A percentile compares a stretch with the other conserved stretches of the same genome.
Evolutionary conservation across 2,888 invertebrate genomes (phyloP).

Genomic region (Aphelenchoides bicaudatus): DNA sequence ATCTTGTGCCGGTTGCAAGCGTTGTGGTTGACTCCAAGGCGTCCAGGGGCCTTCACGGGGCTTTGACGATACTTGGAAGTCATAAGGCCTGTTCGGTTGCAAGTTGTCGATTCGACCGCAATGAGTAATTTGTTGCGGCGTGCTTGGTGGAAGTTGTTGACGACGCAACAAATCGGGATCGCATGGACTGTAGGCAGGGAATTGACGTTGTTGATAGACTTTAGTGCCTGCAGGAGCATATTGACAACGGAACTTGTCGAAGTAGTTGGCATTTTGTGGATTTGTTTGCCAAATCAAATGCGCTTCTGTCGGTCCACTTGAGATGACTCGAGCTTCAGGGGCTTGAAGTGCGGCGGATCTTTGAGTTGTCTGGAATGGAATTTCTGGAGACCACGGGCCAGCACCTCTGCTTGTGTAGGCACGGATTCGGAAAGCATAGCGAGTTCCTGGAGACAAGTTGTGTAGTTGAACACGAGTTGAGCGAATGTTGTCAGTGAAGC

Average conservation of each 20-base stretch:
- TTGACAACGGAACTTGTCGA: constrained; percentile 57
- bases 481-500: constrained; percentile 49
- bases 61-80: constrained; percentile 52
- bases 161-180: constrained; percentile 49
- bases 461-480: constrained; percentile 50
- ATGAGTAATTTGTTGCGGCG: constrained; percentile 49
- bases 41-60: constrained; percentile 40
- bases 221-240: constrained; percentile 49
- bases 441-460: constrained; percentile 55
- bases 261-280: constrained; percentile 43
- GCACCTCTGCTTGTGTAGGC: constrained; percentile 58
- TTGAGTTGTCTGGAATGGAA: constrained; percentile 46
- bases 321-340: constrained; percentile 43
- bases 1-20: constrained; percentile 22
- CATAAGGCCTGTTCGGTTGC: constrained; percentile 54
- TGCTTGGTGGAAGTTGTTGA: constrained; percentile 54
- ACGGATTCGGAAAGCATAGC: constrained; percentile 54
- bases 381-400: constrained; percentile 59
- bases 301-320: constrained; percentile 53
- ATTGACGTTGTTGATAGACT: constrained; percentile 47
- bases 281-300: constrained; percentile 59
- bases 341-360: constrained; percentile 14
- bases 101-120: constrained; percentile 57
- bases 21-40: constrained; percentile 41
- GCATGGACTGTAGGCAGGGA: constrained; percentile 53